These are phyloP conservation scores for Ceyx margarethae DNA, from an alignment of 2,113 vertebrate species.

Conservation along the genomic window DNA sequence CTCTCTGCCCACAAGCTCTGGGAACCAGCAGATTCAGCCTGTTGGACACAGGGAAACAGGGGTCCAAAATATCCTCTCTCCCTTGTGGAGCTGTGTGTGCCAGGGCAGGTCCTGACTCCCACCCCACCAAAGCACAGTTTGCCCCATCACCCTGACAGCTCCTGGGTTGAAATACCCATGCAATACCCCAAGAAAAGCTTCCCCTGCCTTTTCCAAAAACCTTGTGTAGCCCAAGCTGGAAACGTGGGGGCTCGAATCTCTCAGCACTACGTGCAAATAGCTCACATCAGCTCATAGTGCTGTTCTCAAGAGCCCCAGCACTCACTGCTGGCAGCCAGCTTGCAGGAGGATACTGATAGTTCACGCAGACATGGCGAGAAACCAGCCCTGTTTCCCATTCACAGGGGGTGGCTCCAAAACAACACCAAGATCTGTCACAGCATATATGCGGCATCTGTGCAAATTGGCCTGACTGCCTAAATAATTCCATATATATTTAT, in stretches of 20 bases:
- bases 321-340: slow-evolving; percentile 50
- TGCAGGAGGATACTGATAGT: slow-evolving; percentile 37
- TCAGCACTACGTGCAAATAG: slow-evolving; percentile 47
- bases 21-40: neutral
- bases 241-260: neutral
- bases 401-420: slow-evolving; percentile 29
- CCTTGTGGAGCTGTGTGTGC: fast-evolving
- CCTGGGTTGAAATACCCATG: neutral
- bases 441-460: slow-evolving; percentile 55
- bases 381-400: slow-evolving; percentile 51
- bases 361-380: slow-evolving; percentile 42
- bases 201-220: neutral
- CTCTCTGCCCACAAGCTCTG: neutral
- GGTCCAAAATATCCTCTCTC: neutral
- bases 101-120: neutral
- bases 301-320: slow-evolving; percentile 30
- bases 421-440: slow-evolving; percentile 46
- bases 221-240: neutral
- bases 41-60: fast-evolving
- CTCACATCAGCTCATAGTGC: neutral
- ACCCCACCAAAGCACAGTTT: fast-evolving
- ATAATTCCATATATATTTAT: slow-evolving; percentile 64
- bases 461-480: slow-evolving; percentile 60
- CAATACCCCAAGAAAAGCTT: neutral
- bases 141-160: neutral